A percentile compares a stretch with the other conserved stretches of the same genome.
These are phyloP conservation scores for Hippasteria phrygiana DNA, from an alignment of 53 echinoderm and acorn worm genomes.

Conservation along the genomic window DNA sequence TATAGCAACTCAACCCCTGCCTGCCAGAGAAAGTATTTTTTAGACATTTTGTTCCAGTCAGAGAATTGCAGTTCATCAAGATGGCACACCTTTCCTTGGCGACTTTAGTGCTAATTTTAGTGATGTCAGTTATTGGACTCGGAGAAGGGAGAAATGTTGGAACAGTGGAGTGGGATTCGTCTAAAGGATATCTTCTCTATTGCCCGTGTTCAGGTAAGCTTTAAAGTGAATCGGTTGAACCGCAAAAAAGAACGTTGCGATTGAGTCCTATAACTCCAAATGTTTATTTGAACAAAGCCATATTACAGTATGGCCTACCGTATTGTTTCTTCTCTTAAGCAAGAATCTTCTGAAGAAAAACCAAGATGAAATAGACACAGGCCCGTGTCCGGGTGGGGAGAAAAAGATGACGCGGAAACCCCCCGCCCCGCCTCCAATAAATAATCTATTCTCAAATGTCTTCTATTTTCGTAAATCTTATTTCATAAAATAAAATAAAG, in stretches of 20 bases:
- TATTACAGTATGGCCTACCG: too few species aligned
- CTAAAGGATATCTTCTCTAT: conserved; percentile 88
- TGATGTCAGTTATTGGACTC: neutral
- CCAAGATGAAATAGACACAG: too few species aligned
- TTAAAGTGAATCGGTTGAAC: neutral
- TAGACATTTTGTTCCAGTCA: neutral
- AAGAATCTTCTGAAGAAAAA: too few species aligned
- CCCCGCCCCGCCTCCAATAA: too few species aligned
- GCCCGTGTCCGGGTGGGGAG: too few species aligned
- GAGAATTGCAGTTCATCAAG: neutral
- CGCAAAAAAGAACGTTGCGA: neutral
- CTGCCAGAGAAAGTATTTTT: neutral
- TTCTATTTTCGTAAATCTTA: too few species aligned
- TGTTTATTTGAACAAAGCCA: too few species aligned
- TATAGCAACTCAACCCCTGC: neutral
- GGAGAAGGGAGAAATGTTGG: conserved; percentile 26
- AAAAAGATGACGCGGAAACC: too few species aligned
- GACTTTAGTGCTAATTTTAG: conserved; percentile 14
- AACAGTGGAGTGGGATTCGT: conserved; percentile 83
- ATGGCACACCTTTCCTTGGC: conserved; percentile 37
- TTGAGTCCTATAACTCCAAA: too few species aligned
- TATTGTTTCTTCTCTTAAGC: too few species aligned
- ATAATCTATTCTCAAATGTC: too few species aligned
- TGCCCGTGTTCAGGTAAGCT: conserved; percentile 97
- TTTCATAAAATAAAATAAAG: too few species aligned